phyloP scores from a whole-genome alignment of 2,888 invertebrate genomes.

The Gari tellinella region DNA sequence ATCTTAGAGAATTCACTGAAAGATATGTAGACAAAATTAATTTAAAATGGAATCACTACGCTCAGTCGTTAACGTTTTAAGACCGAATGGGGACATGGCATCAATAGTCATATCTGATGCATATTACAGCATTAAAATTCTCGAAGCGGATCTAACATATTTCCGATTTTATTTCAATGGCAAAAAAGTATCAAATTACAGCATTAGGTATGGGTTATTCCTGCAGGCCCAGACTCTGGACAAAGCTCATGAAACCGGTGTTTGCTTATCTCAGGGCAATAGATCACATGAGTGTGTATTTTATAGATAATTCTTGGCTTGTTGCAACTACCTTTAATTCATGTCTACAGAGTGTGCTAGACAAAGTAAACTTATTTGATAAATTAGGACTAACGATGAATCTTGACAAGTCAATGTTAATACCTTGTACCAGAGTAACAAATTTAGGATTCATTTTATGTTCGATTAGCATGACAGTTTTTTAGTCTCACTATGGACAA shows the following conservation, averaged over 20 bases:
- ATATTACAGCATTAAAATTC: slow-evolving; percentile 42
- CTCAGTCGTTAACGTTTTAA: slow-evolving; percentile 12
- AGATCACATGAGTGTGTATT: slow-evolving; percentile 32
- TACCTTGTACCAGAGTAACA: slow-evolving; percentile 21
- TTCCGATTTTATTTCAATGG: slow-evolving; percentile 37
- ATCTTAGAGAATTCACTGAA: slow-evolving; percentile 20
- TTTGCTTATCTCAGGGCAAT: slow-evolving; percentile 36
- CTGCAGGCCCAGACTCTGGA: slow-evolving; percentile 47
- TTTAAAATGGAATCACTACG: slow-evolving; percentile 23
- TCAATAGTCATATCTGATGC: slow-evolving; percentile 46
- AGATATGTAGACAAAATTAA: slow-evolving; percentile 8
- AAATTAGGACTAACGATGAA: slow-evolving; percentile 33
- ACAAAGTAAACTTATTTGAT: slow-evolving; percentile 14
- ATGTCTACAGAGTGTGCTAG: slow-evolving; percentile 24
- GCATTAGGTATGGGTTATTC: slow-evolving; percentile 44
- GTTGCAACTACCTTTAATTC: slow-evolving; percentile 6
- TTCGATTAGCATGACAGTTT: slow-evolving; percentile 40
- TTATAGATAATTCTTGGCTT: slow-evolving; percentile 57
- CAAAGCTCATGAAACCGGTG: slow-evolving; percentile 58
- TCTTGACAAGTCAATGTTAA: slow-evolving; percentile 38
- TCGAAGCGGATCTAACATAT: slow-evolving; percentile 21
- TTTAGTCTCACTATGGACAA: slow-evolving; percentile 41
- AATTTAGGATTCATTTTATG: slow-evolving; percentile 42
- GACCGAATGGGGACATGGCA: slow-evolving; percentile 15
- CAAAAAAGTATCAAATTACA: slow-evolving; percentile 35